These are phyloP conservation scores for Ptychobarbus kaznakovi DNA, from an alignment of 2,797 vertebrate genomes.

Conservation along the genomic window DNA sequence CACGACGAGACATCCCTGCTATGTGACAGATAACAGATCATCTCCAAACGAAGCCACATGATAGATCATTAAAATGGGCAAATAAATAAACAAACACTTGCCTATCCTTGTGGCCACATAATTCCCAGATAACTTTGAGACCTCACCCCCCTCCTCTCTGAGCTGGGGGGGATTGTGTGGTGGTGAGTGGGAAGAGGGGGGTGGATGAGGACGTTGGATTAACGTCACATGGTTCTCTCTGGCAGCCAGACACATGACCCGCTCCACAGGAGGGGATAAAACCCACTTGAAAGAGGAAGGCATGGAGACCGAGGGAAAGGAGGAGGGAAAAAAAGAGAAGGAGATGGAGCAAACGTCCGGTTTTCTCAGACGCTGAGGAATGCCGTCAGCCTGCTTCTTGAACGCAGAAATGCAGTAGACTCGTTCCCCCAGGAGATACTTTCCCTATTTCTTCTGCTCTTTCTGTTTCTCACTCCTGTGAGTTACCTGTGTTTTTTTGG, in stretches of 20 bases:
- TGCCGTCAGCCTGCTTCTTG: conserved; percentile 61
- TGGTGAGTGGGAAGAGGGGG: conserved; percentile 13
- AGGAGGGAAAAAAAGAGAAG: conserved; percentile 20
- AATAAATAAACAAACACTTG: conserved; percentile 21
- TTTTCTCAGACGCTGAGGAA: conserved; percentile 67
- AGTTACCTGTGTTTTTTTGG: conserved; percentile 42
- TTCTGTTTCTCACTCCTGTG: conserved; percentile 29
- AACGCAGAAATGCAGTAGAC: conserved; percentile 57
- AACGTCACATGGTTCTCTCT: conserved; percentile 68
- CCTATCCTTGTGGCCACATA: conserved; percentile 30
- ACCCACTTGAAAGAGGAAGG: conserved; percentile 66
- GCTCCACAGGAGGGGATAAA: conserved; percentile 67
- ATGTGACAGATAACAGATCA: conserved; percentile 26
- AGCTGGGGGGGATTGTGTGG: conserved; percentile 6
- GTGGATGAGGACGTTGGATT: conserved; percentile 59
- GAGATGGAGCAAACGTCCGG: conserved; percentile 63
- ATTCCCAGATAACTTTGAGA: conserved; percentile 41
- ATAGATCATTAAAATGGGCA: background rate
- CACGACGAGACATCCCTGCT: background rate
- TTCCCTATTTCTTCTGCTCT: conserved; percentile 32
- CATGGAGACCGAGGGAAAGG: conserved; percentile 53
- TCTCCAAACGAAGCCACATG: background rate
- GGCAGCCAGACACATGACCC: conserved; percentile 70
- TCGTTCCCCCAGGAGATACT: conserved; percentile 52
- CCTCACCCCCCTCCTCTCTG: conserved; percentile 30